Evolutionary conservation across 2,797 vertebrate genomes (phyloP), one percentile per base, ranked within the genome.

Genomic region (Furcifer pardalis): DNA sequence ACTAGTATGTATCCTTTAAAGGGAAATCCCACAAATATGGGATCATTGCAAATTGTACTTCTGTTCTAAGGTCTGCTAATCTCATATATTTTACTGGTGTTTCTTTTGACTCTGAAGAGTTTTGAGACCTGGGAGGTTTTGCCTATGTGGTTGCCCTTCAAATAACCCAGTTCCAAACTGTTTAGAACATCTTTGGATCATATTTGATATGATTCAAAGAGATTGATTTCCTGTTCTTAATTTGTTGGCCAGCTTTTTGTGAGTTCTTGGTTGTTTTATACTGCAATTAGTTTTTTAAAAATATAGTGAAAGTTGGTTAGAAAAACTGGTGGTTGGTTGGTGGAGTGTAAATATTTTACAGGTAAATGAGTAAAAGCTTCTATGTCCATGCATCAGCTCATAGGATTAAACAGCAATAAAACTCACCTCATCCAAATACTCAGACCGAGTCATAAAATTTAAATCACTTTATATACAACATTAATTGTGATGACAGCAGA

Each of bases 391-490:
- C 7, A 65, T 13, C 72, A 65, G 42, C 59, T 49, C 40, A 46
- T 32, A 82, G 71, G 71, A 63, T 75, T 63, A 73, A 56, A 27
- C 27, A 46, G 44, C n/a, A 9, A 56, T 37, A 59, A 27, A 65
- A 12, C 23, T 40, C 32, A 35, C 32, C 23, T 52, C 63, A 81
- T 81, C 25, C 25, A 71, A 71, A 37, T 46, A 15, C 32, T 65
- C 81, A 49, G n/a, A 19, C n/a, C n/a, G 63, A 9, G 56, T 52
- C n/a, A 65, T 63, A 75, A 46, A 37, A 83, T 78, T 87, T 89
- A 59, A 75, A 65, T 69, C 71, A 79, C 63, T 75, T 85, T 65
- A 75, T 21, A 40, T 4, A 35, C 81, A 81, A 84, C 77, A 72
- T 84, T 27, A 30, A 46, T 79, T 80, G 72, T 46, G 2, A 68